Evolutionary conservation across 2,797 vertebrate species (phyloP).

Genomic region (Chelonia mydas): DNA sequence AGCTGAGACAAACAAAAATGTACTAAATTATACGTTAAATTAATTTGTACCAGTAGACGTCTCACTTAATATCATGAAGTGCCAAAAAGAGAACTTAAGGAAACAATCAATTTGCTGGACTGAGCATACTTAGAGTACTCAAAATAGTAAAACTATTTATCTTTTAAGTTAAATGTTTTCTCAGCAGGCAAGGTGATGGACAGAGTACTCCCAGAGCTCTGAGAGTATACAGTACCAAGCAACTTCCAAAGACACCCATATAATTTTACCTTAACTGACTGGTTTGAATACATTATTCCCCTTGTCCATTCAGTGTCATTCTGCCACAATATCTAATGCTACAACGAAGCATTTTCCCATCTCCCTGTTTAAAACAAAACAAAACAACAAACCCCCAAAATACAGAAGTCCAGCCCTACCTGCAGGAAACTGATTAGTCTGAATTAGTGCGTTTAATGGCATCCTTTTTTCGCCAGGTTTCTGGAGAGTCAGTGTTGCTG

Average conservation of each 20-base stretch:
- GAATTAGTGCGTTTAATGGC: conserved; percentile 61
- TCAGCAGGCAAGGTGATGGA: background rate
- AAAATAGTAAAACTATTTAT: background rate
- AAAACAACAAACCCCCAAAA: background rate
- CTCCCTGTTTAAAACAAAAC: background rate
- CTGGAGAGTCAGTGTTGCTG: conserved; percentile 71
- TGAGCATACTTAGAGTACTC: background rate
- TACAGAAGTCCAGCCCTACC: conserved; percentile 38
- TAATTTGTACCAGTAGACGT: background rate
- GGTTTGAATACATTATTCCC: accelerated
- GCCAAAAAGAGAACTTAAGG: background rate
- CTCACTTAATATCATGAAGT: accelerated
- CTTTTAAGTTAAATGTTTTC: background rate
- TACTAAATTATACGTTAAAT: background rate
- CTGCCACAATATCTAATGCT: background rate
- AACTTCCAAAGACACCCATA: background rate
- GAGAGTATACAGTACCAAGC: background rate
- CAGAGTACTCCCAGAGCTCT: background rate
- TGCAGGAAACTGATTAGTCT: conserved; percentile 71
- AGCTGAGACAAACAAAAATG: background rate
- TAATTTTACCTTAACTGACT: accelerated
- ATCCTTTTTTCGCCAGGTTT: conserved; percentile 72
- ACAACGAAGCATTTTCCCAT: background rate
- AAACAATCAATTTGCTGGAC: background rate
- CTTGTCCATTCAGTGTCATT: background rate